Conservation (phyloP, 1,140 invertebrate species). For the Pseudomyrmex dendroicus region DNA sequence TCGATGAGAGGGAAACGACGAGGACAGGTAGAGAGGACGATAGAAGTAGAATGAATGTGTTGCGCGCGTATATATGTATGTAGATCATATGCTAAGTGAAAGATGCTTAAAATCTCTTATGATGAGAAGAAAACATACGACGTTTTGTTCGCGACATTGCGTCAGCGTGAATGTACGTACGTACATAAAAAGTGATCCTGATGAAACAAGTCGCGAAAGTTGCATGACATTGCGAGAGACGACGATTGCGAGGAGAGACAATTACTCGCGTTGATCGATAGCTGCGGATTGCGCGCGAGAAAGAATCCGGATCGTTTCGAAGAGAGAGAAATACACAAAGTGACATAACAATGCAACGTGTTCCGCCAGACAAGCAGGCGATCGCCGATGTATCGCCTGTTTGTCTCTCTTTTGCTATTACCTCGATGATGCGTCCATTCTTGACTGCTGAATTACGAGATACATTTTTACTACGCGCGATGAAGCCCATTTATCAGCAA, state of each 20-base stretch:
- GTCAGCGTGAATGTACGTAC: not conserved
- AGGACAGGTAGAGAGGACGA: constrained; percentile 19
- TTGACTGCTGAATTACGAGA: not conserved
- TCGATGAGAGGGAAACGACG: constrained; percentile 8
- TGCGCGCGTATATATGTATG: no score
- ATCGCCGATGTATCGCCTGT: not conserved
- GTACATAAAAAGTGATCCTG: not conserved
- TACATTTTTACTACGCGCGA: not conserved
- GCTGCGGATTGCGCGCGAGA: constrained; percentile 36
- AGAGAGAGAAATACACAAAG: constrained; percentile 65
- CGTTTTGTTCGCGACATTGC: not conserved
- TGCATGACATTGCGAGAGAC: not conserved
- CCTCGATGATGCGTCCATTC: not conserved
- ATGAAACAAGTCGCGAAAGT: constrained; percentile 23
- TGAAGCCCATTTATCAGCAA: not conserved
- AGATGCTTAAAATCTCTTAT: no score
- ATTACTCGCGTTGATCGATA: constrained; percentile 68
- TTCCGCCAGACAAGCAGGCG: no score
- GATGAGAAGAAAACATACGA: not conserved
- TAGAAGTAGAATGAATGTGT: not conserved
- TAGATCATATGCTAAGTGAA: no score
- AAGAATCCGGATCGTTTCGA: constrained; percentile 14
- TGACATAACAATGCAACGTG: constrained; percentile 77
- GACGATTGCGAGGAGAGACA: constrained; percentile 9
- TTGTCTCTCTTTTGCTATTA: not conserved